Conservation (phyloP, 2,888 invertebrate species). For the Clivina fossor region DNA sequence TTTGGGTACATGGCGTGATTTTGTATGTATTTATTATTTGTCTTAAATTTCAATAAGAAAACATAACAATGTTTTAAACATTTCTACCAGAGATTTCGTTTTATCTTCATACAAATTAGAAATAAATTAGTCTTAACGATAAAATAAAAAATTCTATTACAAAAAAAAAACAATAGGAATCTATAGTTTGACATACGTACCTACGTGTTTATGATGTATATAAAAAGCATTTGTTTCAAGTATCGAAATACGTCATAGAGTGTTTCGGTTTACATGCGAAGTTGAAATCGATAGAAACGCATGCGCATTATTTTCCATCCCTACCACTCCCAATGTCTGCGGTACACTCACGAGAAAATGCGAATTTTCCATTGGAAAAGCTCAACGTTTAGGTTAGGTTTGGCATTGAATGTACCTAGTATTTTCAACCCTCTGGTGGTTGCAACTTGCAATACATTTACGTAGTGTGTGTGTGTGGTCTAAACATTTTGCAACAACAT, state of each 20-base stretch:
- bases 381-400: conserved; percentile 1
- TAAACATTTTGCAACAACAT: conserved; percentile 27
- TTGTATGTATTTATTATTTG: no score
- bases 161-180: not conserved
- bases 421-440: conserved; percentile 25
- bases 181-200: not conserved
- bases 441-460: conserved; percentile 27
- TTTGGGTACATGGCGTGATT: no score
- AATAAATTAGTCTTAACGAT: not conserved
- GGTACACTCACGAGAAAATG: conserved; percentile 27
- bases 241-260: conserved; percentile 25
- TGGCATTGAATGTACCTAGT: conserved; percentile 24
- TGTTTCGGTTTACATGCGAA: conserved; percentile 30
- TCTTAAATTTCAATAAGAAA: no score
- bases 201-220: not conserved
- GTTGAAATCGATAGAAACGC: conserved; percentile 32
- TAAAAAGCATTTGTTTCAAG: conserved; percentile 11
- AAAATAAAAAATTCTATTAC: not conserved
- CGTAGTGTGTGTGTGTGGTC: conserved; percentile 24
- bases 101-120: no score
- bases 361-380: not conserved
- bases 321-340: conserved; percentile 26
- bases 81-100: no score
- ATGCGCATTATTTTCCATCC: conserved; percentile 25
- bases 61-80: no score